These are phyloP conservation scores for Trachurus trachurus DNA, from an alignment of 2,797 vertebrate species.

Conservation along the genomic window DNA sequence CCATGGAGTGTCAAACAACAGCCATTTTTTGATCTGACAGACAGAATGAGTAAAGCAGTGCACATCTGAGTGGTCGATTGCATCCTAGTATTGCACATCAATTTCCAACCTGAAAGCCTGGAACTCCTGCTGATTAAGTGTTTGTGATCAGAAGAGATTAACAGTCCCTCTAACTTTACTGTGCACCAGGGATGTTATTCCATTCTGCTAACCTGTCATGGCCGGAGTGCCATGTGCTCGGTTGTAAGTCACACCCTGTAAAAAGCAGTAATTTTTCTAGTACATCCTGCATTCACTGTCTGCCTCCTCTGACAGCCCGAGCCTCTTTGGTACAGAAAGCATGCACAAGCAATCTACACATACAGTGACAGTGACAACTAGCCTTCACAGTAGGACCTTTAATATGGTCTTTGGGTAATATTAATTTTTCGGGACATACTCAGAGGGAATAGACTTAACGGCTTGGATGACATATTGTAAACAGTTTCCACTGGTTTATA, in stretches of 20 bases:
- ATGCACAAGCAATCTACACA: background rate
- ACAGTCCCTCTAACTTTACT: conserved; percentile 2
- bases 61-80: background rate
- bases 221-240: background rate
- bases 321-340: background rate
- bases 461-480: conserved; percentile 11
- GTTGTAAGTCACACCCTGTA: background rate
- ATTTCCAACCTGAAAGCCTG: background rate
- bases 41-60: too few relatives aligned
- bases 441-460: background rate
- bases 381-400: background rate
- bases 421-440: background rate
- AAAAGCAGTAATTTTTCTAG: background rate
- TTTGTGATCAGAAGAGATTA: background rate
- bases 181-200: background rate
- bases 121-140: background rate
- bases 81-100: background rate
- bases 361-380: background rate
- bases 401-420: background rate
- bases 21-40: too few relatives aligned
- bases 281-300: background rate
- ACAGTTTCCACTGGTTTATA: conserved; percentile 24
- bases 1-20: too few relatives aligned
- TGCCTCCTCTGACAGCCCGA: background rate
- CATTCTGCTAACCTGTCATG: background rate